These are phyloP conservation scores for Nannospalax galili DNA, from an alignment of 2,113 vertebrate genomes.

Conservation along the genomic window DNA sequence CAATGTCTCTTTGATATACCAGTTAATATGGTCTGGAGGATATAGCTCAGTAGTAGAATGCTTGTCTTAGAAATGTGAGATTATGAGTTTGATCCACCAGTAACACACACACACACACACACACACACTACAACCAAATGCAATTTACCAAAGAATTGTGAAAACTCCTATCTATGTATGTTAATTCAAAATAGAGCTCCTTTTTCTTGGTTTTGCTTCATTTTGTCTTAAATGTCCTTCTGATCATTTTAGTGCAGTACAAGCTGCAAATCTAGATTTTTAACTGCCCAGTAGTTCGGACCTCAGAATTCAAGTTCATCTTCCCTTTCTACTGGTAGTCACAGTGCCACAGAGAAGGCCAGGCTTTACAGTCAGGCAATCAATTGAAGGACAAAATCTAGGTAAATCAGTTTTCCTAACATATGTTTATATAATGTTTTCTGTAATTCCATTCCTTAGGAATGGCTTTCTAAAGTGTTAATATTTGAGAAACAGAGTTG, in stretches of 20 bases:
- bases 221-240: not conserved
- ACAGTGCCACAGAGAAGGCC: not conserved
- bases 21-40: not conserved
- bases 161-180: not conserved
- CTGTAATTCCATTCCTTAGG: not conserved
- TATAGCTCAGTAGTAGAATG: not conserved
- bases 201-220: not conserved
- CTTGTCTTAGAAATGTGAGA: not conserved
- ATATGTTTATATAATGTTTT: not conserved
- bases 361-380: not conserved
- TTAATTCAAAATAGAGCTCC: not conserved
- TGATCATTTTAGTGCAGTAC: not conserved
- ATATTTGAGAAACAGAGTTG: not conserved
- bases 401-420: not conserved
- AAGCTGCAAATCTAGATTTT: not conserved
- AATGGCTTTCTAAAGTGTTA: not conserved
- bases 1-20: not conserved
- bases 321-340: not conserved
- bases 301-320: not conserved
- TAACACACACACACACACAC: not conserved
- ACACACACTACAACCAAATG: not conserved
- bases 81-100: not conserved
- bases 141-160: not conserved
- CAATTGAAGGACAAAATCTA: not conserved
- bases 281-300: not conserved